Percentiles rank a stretch among this genome's conserved stretches.
phyloP scores from a whole-genome alignment of 2,113 vertebrate genomes.

The Gallinago undulata region DNA sequence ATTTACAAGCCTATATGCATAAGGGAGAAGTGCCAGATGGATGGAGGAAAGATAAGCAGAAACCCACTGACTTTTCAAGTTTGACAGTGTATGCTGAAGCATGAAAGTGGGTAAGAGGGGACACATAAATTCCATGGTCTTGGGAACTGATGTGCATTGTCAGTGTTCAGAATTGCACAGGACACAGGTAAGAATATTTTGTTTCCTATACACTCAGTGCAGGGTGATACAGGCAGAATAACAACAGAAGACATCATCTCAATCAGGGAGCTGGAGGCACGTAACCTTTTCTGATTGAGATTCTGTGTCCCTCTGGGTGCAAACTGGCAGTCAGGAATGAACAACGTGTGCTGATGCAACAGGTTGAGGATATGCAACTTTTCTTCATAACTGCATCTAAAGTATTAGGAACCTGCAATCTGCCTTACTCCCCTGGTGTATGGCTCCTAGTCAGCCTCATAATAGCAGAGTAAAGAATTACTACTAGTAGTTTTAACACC shows the following conservation, averaged over 20 bases:
- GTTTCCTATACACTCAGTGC: background rate
- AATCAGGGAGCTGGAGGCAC: background rate
- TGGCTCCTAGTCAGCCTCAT: background rate
- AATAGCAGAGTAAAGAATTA: background rate
- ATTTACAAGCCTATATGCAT: background rate
- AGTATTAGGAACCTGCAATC: background rate
- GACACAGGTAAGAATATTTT: background rate
- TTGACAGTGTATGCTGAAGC: background rate
- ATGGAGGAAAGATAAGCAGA: background rate
- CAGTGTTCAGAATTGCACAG: background rate
- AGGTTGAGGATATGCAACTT: background rate
- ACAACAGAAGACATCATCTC: background rate
- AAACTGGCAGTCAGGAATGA: background rate
- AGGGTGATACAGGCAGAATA: background rate
- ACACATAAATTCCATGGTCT: background rate
- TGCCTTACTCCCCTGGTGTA: background rate
- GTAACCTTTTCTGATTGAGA: background rate
- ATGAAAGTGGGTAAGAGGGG: background rate
- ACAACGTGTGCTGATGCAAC: background rate
- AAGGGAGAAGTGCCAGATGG: background rate
- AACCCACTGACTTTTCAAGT: background rate
- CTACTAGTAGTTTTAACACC: background rate
- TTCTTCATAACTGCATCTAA: background rate
- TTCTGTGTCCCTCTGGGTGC: background rate
- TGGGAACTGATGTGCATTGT: background rate